phyloP scores from a whole-genome alignment of 1,140 invertebrate species.

The Camponotus floridanus region DNA sequence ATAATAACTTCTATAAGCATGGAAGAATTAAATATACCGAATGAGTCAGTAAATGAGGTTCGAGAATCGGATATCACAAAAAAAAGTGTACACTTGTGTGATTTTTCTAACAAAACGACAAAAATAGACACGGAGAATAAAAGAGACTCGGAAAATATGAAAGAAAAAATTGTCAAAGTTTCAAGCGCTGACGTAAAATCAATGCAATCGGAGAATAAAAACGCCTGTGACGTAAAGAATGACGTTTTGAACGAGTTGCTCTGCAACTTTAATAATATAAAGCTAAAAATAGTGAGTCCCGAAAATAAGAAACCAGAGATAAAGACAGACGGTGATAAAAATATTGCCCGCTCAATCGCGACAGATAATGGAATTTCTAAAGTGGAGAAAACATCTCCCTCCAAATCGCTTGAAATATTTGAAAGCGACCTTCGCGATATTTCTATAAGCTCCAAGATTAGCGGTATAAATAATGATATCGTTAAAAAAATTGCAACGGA shows the following conservation, averaged over 20 bases:
- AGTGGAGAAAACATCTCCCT: background rate
- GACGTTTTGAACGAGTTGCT: slow-evolving; percentile 82
- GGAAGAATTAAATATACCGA: background rate
- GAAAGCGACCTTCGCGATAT: background rate
- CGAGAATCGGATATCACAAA: background rate
- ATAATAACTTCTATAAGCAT: slow-evolving; percentile 34
- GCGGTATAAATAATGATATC: background rate
- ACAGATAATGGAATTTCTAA: slow-evolving; percentile 20
- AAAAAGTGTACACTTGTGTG: background rate
- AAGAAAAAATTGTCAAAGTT: background rate
- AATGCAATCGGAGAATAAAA: slow-evolving; percentile 63
- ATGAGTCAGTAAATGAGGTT: background rate
- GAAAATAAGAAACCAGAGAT: background rate
- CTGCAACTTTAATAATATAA: slow-evolving; percentile 81
- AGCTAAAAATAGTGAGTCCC: slow-evolving; percentile 74
- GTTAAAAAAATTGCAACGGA: background rate
- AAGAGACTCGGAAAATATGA: background rate
- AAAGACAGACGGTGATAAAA: background rate
- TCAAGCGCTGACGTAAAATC: background rate
- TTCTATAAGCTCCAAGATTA: background rate
- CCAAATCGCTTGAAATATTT: background rate
- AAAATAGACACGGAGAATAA: background rate
- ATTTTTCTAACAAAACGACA: slow-evolving; percentile 9
- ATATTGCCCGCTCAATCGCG: background rate
- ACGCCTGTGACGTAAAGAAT: slow-evolving; percentile 75